Percentiles rank a stretch among this genome's conserved stretches.
Evolutionary conservation across 2,113 vertebrate species (phyloP).

Genomic region (Burhinus oedicnemus): DNA sequence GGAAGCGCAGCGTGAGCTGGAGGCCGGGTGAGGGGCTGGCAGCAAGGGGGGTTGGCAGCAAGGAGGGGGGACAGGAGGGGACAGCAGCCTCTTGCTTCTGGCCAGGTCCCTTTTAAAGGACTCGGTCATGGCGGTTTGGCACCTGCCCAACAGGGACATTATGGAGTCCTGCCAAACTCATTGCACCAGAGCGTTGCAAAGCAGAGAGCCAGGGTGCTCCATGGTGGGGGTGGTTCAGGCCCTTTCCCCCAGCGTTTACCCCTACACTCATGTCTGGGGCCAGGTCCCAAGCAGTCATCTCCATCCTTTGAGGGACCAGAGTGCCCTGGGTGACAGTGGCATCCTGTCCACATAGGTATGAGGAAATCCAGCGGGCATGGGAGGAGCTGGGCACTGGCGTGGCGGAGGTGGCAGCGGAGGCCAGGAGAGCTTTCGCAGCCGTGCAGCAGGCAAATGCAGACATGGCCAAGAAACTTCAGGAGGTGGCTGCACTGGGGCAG

Average conservation of each 20-base stretch:
- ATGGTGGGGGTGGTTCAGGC: neutral
- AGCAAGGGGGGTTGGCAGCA: neutral
- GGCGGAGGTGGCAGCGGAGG: constrained; percentile 43
- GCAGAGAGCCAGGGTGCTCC: rapidly evolving
- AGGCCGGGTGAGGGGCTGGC: constrained; percentile 63
- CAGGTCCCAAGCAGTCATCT: neutral
- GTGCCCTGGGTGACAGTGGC: neutral
- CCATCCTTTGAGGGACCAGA: rapidly evolving
- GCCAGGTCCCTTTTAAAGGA: neutral
- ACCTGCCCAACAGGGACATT: rapidly evolving
- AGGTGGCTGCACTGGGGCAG: constrained; percentile 38
- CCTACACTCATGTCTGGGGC: rapidly evolving
- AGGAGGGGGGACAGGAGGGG: neutral
- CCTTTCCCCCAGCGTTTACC: neutral
- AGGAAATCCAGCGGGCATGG: constrained; percentile 74
- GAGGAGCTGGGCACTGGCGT: constrained; percentile 70
- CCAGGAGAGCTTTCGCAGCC: constrained; percentile 26
- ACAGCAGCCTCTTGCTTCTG: no score
- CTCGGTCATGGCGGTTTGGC: rapidly evolving
- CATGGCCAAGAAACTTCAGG: constrained; percentile 41
- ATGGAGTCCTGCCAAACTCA: neutral
- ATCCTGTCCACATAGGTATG: constrained; percentile 45
- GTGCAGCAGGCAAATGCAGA: constrained; percentile 38
- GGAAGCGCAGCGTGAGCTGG: constrained; percentile 75
- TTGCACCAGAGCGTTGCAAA: rapidly evolving